A percentile compares a stretch with the other conserved stretches of the same genome.
Evolutionary conservation across 2,888 invertebrate species (phyloP).

Genomic region (Antheraea yamamai): DNA sequence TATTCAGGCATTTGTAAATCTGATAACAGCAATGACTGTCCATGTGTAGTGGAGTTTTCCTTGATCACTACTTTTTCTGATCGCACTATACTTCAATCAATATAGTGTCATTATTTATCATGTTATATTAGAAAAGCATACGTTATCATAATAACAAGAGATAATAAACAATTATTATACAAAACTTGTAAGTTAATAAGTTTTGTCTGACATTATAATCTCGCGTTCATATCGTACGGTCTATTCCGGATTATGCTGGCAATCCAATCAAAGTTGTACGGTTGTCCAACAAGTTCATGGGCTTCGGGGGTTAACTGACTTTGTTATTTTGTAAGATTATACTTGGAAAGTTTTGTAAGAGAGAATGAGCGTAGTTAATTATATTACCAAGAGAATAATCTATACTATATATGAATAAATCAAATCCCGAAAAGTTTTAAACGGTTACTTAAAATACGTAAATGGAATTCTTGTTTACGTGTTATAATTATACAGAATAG

Average conservation of each 20-base stretch:
- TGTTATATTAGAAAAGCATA: not conserved
- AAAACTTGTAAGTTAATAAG: slow-evolving; percentile 18
- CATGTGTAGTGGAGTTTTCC: too few relatives aligned
- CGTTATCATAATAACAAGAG: not conserved
- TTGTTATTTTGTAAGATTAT: slow-evolving; percentile 30
- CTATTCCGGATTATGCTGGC: slow-evolving; percentile 40
- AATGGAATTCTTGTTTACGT: too few relatives aligned
- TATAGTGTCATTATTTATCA: too few relatives aligned
- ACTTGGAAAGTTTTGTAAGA: slow-evolving; percentile 8
- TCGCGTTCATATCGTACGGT: slow-evolving; percentile 7
- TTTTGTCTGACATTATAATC: slow-evolving; percentile 17
- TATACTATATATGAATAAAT: not conserved
- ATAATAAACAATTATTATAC: not conserved
- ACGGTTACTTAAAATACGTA: too few relatives aligned
- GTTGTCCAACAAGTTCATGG: slow-evolving; percentile 43
- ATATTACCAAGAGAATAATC: not conserved
- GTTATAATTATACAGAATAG: too few relatives aligned
- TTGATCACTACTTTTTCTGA: too few relatives aligned
- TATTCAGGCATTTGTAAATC: too few relatives aligned
- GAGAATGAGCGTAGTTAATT: not conserved
- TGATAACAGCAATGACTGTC: too few relatives aligned
- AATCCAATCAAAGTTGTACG: slow-evolving; percentile 66
- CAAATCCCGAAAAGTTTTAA: too few relatives aligned
- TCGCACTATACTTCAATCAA: too few relatives aligned
- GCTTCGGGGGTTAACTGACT: slow-evolving; percentile 30